Percentiles rank a stretch among this genome's conserved stretches.
Conservation (phyloP, 2,113 vertebrate genomes). For the Syngnathus typhle region DNA sequence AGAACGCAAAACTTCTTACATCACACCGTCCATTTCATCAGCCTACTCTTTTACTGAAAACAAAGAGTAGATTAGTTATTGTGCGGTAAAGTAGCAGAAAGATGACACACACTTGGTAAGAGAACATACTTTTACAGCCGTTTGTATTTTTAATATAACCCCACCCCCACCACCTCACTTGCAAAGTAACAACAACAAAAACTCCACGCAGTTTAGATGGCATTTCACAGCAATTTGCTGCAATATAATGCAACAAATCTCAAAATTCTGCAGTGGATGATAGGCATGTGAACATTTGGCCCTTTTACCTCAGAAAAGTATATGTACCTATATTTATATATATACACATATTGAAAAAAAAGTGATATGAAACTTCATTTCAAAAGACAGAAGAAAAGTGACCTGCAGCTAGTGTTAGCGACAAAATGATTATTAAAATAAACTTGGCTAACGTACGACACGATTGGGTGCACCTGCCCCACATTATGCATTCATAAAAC, state of each 20-base stretch:
- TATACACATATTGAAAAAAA: background rate
- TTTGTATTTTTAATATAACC: constrained; percentile 6
- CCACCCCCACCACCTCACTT: background rate
- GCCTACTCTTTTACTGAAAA: constrained; percentile 74
- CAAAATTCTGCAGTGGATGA: background rate
- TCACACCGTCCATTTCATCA: constrained; percentile 32
- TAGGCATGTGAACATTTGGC: constrained; percentile 21
- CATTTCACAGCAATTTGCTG: constrained; percentile 19
- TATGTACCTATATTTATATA: background rate
- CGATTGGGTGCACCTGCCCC: background rate
- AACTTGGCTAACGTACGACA: constrained; percentile 31
- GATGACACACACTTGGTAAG: background rate
- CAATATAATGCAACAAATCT: constrained; percentile 6
- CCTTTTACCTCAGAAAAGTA: constrained; percentile 18
- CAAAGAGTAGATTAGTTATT: constrained; percentile 39
- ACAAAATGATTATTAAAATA: constrained; percentile 8
- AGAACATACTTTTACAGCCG: constrained; percentile 42
- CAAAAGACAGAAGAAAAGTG: constrained; percentile 21
- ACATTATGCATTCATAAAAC: background rate
- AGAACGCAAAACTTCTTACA: too few species aligned
- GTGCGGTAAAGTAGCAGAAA: background rate
- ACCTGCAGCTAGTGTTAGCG: constrained; percentile 8
- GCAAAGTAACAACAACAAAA: constrained; percentile 9
- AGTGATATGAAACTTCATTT: constrained; percentile 15
- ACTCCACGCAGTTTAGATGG: constrained; percentile 16